Base-by-base conservation (phyloP, 2,797 vertebrate species). In the Rhyacichthys aspro region DNA sequence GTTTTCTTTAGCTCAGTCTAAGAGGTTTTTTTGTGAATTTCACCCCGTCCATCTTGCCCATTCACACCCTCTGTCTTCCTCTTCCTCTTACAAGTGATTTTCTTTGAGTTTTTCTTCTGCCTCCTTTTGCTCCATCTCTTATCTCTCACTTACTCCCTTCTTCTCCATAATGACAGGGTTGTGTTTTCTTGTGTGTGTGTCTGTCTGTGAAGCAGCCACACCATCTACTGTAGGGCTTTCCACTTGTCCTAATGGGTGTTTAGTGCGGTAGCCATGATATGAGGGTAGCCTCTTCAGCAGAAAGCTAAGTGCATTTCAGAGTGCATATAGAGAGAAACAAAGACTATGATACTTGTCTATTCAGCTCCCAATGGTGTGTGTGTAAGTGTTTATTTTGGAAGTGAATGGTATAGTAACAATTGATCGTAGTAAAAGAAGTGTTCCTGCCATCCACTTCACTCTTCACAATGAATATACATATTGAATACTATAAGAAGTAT, bases 161-260 rank as follows among this genome's bases (percentile, higher is more conserved):
- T 37, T 58, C 68, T 34, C 53, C 16, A 56, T 88, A 91, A 90
- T 89, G 69, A 87, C 74, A 83, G 85, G 50, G 84, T 79, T 89
- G 79, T 83, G 78, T 86, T 81, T 86, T 84, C 80, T 84, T 86
- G 77, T 86, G 83, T 85, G 78, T 81, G 83, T 85, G 78, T 81
- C 81, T 82, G 78, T 63, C 72, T 67, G 63, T 79, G 72, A 82
- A 88, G 84, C 78, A 76, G 78, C 79, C 69, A 66, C 82, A 70
- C 76, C 76, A 79, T 84, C 80, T 66, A 81, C 61, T 86, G 57
- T 72, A 86, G 82, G 79, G 84, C 79, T 77, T 79, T 85, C 74
- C 80, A 86, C 87, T 87, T 76, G 74, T 86, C 70, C 50, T 84
- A 87, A 89, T 88, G 81, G 81, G 16, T 72, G 72, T 85, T 85